Evolutionary conservation across 2,888 invertebrate species (phyloP).

Genomic region (Diaphora mendica): DNA sequence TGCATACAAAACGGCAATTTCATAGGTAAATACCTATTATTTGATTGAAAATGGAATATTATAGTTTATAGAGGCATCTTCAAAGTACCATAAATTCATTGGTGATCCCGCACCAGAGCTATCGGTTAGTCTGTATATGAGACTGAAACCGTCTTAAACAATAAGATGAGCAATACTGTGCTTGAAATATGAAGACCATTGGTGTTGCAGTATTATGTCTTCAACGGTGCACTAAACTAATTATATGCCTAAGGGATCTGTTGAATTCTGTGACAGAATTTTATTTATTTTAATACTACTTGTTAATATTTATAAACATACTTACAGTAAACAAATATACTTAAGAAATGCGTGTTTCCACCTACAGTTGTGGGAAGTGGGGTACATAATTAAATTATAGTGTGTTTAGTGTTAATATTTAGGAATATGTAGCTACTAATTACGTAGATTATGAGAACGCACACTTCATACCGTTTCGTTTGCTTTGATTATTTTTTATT

Average conservation of each 20-base stretch:
- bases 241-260: background rate
- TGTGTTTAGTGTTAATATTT: conserved; percentile 23
- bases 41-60: too few species aligned
- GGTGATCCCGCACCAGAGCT: background rate
- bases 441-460: conserved; percentile 9
- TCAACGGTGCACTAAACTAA: background rate
- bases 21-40: too few species aligned
- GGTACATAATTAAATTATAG: conserved; percentile 10
- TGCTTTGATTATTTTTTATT: background rate
- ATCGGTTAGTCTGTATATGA: background rate
- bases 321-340: background rate
- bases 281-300: background rate
- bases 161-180: background rate
- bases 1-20: too few species aligned
- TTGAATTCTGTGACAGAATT: too few species aligned
- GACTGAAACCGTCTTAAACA: background rate
- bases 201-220: background rate
- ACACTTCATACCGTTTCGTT: background rate
- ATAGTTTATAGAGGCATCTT: too few species aligned
- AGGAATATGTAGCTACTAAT: conserved; percentile 24
- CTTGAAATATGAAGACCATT: background rate
- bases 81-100: too few species aligned
- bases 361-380: background rate
- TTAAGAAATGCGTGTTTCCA: background rate
- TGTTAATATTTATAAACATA: too few species aligned